Conservation (phyloP, 1,140 invertebrate species). For the Solenopsis invicta region DNA sequence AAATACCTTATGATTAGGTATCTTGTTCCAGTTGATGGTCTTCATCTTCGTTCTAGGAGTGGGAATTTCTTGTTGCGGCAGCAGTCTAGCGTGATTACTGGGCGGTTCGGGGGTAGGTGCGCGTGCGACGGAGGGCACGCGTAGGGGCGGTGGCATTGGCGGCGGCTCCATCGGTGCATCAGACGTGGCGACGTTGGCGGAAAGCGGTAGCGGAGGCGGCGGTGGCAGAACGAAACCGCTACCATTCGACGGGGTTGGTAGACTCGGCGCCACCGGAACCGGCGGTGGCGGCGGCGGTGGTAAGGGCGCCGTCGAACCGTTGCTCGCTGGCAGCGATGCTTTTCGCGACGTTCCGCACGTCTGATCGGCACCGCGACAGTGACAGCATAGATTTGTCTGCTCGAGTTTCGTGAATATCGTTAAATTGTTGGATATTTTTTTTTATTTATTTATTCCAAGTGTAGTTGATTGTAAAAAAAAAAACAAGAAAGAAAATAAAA, state of each 20-base stretch:
- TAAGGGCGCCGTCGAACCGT: constrained; percentile 71
- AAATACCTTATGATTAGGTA: constrained; percentile 93
- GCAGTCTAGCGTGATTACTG: constrained; percentile 84
- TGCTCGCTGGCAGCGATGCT: constrained; percentile 79
- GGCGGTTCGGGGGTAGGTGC: constrained; percentile 83
- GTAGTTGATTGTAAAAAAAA: neutral
- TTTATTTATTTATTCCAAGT: neutral
- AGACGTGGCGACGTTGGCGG: constrained; percentile 81
- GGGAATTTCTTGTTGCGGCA: constrained; percentile 95
- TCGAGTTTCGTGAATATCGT: neutral
- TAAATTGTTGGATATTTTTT: neutral
- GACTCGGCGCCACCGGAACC: constrained; percentile 80
- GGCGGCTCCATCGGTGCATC: constrained; percentile 82
- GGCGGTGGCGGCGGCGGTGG: constrained; percentile 84
- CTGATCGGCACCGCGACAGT: constrained; percentile 84
- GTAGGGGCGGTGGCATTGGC: constrained; percentile 83
- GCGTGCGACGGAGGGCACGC: constrained; percentile 80
- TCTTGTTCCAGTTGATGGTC: constrained; percentile 98
- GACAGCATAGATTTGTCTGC: constrained; percentile 86
- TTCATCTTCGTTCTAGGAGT: constrained; percentile 97
- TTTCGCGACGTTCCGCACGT: constrained; percentile 82
- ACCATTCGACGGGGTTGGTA: constrained; percentile 81
- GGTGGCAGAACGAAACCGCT: constrained; percentile 82
- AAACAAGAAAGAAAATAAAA: neutral
- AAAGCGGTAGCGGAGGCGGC: constrained; percentile 81